Percentiles rank a stretch among this genome's conserved stretches.
Evolutionary conservation across 2,113 vertebrate species (phyloP).

Genomic region (Pseudois nayaur): DNA sequence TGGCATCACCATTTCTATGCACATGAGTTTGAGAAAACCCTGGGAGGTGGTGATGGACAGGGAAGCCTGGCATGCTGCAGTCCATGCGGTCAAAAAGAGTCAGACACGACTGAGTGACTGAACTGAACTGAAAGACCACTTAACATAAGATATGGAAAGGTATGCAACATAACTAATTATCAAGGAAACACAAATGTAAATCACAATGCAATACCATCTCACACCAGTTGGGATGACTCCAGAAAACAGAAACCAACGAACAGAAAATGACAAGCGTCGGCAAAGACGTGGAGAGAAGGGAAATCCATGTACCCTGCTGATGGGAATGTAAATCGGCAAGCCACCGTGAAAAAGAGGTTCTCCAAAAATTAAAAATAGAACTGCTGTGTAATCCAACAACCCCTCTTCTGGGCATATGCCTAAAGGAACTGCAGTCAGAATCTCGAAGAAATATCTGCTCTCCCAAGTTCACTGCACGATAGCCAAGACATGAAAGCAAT

Average conservation of each 20-base stretch:
- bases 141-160: background rate
- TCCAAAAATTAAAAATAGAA: background rate
- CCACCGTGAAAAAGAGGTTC: background rate
- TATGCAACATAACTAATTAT: background rate
- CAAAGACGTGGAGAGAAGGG: background rate
- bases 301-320: background rate
- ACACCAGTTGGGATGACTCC: background rate
- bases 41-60: background rate
- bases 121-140: background rate
- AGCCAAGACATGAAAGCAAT: background rate
- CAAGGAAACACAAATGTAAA: background rate
- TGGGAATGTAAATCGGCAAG: background rate
- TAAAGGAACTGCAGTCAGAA: background rate
- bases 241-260: background rate
- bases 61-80: background rate
- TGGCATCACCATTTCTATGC: background rate
- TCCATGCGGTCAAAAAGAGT: accelerated
- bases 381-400: background rate
- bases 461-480: background rate
- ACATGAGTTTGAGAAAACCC: background rate
- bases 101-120: background rate
- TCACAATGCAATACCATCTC: background rate
- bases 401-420: background rate
- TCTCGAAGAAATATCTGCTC: too few species aligned
- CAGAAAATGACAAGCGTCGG: background rate